These are phyloP conservation scores for Eilema griseolum DNA, from an alignment of 2,888 invertebrate genomes.

Conservation along the genomic window DNA sequence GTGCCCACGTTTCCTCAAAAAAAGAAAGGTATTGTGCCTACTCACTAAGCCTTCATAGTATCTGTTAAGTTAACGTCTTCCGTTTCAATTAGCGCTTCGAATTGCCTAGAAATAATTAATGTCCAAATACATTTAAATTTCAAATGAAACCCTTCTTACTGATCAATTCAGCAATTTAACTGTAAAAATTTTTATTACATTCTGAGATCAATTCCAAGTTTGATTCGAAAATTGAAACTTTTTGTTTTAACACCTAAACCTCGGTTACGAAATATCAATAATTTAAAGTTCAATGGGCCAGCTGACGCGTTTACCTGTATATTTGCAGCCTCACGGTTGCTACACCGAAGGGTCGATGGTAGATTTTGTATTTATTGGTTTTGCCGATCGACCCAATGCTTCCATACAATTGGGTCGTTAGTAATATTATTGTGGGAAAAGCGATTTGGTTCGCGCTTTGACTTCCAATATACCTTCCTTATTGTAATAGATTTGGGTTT, in stretches of 20 bases:
- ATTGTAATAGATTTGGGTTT: constrained; percentile 82
- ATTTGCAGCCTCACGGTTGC: constrained; percentile 67
- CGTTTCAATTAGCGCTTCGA: constrained; percentile 39
- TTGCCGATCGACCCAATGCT: constrained; percentile 77
- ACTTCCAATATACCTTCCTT: constrained; percentile 80
- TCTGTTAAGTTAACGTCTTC: constrained; percentile 28
- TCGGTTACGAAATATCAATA: constrained; percentile 58
- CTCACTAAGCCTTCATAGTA: constrained; percentile 22
- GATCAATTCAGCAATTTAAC: constrained; percentile 57
- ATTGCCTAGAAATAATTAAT: constrained; percentile 62
- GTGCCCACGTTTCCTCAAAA: constrained; percentile 87
- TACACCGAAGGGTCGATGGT: constrained; percentile 73
- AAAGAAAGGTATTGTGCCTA: constrained; percentile 87
- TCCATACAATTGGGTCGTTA: constrained; percentile 85
- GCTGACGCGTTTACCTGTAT: constrained; percentile 70
- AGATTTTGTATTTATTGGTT: constrained; percentile 85
- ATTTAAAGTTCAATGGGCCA: constrained; percentile 66
- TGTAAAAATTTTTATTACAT: constrained; percentile 72
- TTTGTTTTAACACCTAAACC: constrained; percentile 70
- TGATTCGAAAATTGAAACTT: constrained; percentile 43
- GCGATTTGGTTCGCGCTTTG: constrained; percentile 85
- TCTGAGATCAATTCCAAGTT: constrained; percentile 37
- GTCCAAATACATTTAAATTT: constrained; percentile 57
- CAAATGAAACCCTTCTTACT: constrained; percentile 63
- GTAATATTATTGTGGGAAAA: constrained; percentile 85